Percentiles rank a stretch among this genome's conserved stretches.
These are phyloP conservation scores for Leiothrix lutea DNA, from an alignment of 2,113 vertebrate genomes.

Conservation along the genomic window DNA sequence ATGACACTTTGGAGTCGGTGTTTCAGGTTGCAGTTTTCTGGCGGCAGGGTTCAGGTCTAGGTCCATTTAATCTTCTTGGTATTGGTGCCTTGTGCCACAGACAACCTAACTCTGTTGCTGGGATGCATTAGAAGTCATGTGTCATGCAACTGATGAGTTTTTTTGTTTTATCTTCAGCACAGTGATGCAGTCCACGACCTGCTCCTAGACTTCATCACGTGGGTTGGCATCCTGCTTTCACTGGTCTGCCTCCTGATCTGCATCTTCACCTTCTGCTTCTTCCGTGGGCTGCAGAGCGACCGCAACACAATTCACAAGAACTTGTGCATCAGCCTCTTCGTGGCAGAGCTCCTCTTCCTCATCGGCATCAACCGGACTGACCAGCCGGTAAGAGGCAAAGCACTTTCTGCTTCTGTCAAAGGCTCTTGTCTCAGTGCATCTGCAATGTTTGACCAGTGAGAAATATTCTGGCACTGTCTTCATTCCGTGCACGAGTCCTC, in stretches of 20 bases:
- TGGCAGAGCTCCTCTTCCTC: constrained; percentile 95
- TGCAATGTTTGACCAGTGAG: background rate
- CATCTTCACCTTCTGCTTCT: constrained; percentile 99
- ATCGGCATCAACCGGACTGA: constrained; percentile 96
- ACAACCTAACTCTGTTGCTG: background rate
- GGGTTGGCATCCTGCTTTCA: constrained; percentile 98
- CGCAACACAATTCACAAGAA: constrained; percentile 99
- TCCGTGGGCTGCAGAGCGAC: constrained; percentile 96
- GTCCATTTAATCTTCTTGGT: background rate
- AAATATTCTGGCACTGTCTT: background rate
- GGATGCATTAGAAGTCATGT: background rate
- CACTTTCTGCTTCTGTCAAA: background rate
- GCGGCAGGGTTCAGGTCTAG: background rate
- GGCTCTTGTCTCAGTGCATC: background rate
- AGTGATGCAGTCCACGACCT: constrained; percentile 89
- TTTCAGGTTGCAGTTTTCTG: background rate
- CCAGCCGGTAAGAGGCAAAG: constrained; percentile 85
- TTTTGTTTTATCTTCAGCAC: constrained; percentile 75
- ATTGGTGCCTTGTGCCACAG: background rate
- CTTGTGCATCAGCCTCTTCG: constrained; percentile 93
- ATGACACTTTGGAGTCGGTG: fast-evolving
- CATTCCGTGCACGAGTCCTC: background rate
- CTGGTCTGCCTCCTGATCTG: constrained; percentile 97
- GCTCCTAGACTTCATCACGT: constrained; percentile 94
- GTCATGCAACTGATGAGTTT: background rate